These are phyloP conservation scores for Pipistrellus kuhlii DNA, from an alignment of 2,797 vertebrate genomes.

Conservation along the genomic window DNA sequence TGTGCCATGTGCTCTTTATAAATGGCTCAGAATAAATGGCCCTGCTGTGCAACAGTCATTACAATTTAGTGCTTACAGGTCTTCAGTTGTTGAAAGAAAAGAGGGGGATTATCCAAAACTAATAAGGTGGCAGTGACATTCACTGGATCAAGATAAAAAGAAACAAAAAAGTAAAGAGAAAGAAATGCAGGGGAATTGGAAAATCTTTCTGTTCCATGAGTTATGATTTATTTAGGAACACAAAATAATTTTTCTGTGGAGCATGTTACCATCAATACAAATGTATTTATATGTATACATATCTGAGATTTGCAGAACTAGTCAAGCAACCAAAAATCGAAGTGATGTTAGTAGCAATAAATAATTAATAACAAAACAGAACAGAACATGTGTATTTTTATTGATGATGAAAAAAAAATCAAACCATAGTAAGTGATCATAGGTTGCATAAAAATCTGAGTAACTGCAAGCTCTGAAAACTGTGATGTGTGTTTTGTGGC, in stretches of 20 bases:
- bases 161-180: not conserved
- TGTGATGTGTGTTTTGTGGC: not conserved
- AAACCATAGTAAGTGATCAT: not conserved
- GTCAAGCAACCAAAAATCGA: not conserved
- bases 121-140: conserved; percentile 59
- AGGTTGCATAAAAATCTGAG: not conserved
- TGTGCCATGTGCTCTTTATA: conserved; percentile 61
- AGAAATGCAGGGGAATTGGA: not conserved
- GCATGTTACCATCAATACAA: not conserved
- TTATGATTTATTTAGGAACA: conserved; percentile 18
- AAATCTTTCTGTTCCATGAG: not conserved
- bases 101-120: conserved; percentile 60
- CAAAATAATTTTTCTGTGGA: conserved; percentile 54
- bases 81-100: conserved; percentile 63
- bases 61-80: conserved; percentile 38
- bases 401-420: not conserved
- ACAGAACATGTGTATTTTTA: not conserved
- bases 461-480: not conserved
- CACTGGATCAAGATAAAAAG: conserved; percentile 59
- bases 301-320: not conserved
- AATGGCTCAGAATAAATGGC: conserved; percentile 65
- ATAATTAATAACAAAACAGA: not conserved
- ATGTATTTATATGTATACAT: not conserved
- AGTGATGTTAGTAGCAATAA: not conserved
- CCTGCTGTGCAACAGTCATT: conserved; percentile 64